Base-by-base conservation (phyloP, 1,140 invertebrate genomes). In the Temnothorax nylanderi region DNA sequence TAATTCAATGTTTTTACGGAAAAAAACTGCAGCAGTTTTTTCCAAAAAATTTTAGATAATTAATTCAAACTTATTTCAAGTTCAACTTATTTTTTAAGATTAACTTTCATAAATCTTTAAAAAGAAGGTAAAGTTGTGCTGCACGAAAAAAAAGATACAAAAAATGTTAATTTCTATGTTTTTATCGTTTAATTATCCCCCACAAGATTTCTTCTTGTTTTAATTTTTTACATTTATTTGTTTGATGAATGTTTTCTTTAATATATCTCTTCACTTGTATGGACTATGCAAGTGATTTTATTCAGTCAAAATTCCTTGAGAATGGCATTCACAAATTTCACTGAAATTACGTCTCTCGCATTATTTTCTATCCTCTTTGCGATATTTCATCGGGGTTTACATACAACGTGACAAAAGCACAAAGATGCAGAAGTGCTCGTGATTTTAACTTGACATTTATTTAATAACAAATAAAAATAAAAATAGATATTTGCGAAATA, bases 321-420 rank as follows among this genome's bases (percentile, higher is more conserved):
- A 37, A 65, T 11, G 21, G 18, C 18, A 51, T 82, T 60, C 37
- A 41, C 34, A 72, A 82, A 67, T 72, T 82, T 72, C 65, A 44
- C 71, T 72, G 10, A 72, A 58, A 82, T 82, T 82, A 72, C 37
- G 18, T 82, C 4, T 58, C 13, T 26, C 10, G 49, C 26, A 58
- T 71, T n/a, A 56, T 72, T 21, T 26, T 71, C 37, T 72, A 13
- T 56, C n/a, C n/a, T 16, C 44, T 64, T 75, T 64, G 11, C 26
- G 26, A 76, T 26, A 26, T 64, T 60, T 44, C 65, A 21, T 32
- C 18, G 16, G 7, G 58, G 3, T 62, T 62, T n/a, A 26, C 26
- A 0, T 4, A 6, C 4, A 75, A n/a, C 4, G 11, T 37, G 1
- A 54, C 8, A 32, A 74, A 58, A 41, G 37, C n/a, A 41, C n/a